A percentile compares a stretch with the other conserved stretches of the same genome.
phyloP scores from a whole-genome alignment of 2,113 vertebrate species.

The Mellivora capensis region DNA sequence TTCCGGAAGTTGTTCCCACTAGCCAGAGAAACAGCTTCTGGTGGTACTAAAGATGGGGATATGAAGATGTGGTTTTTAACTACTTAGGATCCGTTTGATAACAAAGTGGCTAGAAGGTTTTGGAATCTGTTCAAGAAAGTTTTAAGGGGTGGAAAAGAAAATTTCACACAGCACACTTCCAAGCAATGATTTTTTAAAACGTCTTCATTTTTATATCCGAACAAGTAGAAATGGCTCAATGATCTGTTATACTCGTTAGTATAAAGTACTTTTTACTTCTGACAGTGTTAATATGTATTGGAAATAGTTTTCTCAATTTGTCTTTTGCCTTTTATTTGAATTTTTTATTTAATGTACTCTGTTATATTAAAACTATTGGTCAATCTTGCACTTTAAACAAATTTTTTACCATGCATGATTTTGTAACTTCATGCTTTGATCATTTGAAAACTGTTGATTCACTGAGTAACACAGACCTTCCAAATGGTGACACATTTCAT shows the following conservation, averaged over 20 bases:
- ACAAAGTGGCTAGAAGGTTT: not conserved
- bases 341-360: not conserved
- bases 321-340: slow-evolving; percentile 14
- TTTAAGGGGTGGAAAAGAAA: slow-evolving; percentile 1
- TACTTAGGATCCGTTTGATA: not conserved
- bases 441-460: slow-evolving; percentile 15
- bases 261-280: not conserved
- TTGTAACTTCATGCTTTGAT: slow-evolving; percentile 13
- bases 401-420: not conserved
- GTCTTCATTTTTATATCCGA: not conserved
- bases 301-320: slow-evolving; percentile 21
- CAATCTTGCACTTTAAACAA: not conserved
- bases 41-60: not conserved
- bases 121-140: not conserved
- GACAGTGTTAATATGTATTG: not conserved
- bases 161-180: not conserved
- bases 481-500: not conserved
- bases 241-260: not conserved
- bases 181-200: not conserved
- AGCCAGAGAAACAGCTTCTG: not conserved
- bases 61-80: not conserved
- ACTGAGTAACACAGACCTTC: slow-evolving; percentile 1
- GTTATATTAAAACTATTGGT: not conserved
- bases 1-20: not conserved
- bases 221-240: not conserved